A percentile compares a stretch with the other conserved stretches of the same genome.
Evolutionary conservation across 2,888 invertebrate genomes (phyloP).

Genomic region (Conistra vaccinii): DNA sequence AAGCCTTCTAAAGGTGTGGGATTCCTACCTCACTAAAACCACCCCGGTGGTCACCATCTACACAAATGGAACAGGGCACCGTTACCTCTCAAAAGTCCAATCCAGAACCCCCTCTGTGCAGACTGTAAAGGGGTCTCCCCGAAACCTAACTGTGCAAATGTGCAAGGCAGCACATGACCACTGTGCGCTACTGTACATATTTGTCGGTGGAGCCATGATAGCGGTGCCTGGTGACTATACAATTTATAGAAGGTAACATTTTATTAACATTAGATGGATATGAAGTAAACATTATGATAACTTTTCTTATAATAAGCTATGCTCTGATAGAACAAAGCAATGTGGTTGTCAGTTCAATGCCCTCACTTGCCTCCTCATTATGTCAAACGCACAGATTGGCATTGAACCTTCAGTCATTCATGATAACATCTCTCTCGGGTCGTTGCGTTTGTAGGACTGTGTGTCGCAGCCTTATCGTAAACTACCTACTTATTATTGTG

Average conservation of each 20-base stretch:
- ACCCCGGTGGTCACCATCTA: too few relatives aligned
- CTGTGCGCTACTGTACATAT: neutral
- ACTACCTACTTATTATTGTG: conserved; percentile 20
- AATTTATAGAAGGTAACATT: neutral
- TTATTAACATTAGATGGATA: neutral
- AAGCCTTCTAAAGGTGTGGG: too few relatives aligned
- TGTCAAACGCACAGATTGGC: neutral
- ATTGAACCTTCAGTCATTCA: conserved; percentile 13
- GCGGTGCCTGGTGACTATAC: neutral
- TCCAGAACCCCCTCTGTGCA: too few relatives aligned
- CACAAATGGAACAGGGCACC: too few relatives aligned
- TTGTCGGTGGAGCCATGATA: neutral
- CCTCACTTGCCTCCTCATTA: neutral
- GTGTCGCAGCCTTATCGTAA: conserved; percentile 37
- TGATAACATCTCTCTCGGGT: conserved; percentile 44
- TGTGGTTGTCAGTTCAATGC: conserved; percentile 11
- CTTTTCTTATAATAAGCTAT: neutral
- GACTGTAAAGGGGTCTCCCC: too few relatives aligned
- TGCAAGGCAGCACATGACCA: too few relatives aligned
- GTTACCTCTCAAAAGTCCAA: too few relatives aligned
- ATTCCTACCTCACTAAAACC: too few relatives aligned
- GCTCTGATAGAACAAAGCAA: neutral
- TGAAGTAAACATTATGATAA: neutral
- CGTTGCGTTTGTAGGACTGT: conserved; percentile 29
- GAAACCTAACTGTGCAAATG: too few relatives aligned